Conservation (phyloP, 1,140 invertebrate genomes). For the Micrasema longulum region DNA sequence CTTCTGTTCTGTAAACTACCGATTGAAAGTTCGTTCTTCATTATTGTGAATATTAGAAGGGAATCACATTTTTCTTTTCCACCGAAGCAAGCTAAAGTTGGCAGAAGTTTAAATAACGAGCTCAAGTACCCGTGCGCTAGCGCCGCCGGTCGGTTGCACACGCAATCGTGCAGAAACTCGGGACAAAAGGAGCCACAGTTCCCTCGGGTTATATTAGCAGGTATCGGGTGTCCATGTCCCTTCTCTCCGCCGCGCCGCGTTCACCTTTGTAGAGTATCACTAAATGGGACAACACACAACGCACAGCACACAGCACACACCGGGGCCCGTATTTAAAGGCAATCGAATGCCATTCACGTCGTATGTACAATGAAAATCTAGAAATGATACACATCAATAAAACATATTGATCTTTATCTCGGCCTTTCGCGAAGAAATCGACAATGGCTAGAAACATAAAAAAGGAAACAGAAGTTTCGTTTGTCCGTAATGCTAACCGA, state of each 20-base stretch:
- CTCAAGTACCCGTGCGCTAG: not conserved
- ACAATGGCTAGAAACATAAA: slow-evolving; percentile 35
- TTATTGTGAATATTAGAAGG: slow-evolving; percentile 16
- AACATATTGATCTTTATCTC: slow-evolving; percentile 49
- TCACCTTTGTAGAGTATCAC: slow-evolving; percentile 24
- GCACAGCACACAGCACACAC: too few species aligned
- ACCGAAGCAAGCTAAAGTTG: not conserved
- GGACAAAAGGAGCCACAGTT: slow-evolving; percentile 29
- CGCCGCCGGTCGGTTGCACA: slow-evolving; percentile 39
- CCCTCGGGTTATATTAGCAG: slow-evolving; percentile 53
- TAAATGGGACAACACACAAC: slow-evolving; percentile 25
- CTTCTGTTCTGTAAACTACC: too few species aligned
- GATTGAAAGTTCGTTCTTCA: not conserved
- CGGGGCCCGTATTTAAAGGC: slow-evolving; percentile 44
- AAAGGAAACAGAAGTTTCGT: slow-evolving; percentile 31
- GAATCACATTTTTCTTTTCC: slow-evolving; percentile 26
- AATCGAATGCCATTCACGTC: slow-evolving; percentile 47
- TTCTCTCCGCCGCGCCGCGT: slow-evolving; percentile 23
- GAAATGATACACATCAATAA: slow-evolving; percentile 54
- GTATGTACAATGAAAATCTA: slow-evolving; percentile 39
- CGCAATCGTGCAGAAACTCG: slow-evolving; percentile 49
- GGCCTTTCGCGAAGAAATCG: slow-evolving; percentile 6
- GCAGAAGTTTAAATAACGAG: slow-evolving; percentile 3
- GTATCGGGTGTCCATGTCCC: slow-evolving; percentile 50
- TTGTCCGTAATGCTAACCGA: slow-evolving; percentile 22